These are phyloP conservation scores for Scaptomyza montana DNA, from an alignment of 1,140 invertebrate species.

Conservation along the genomic window DNA sequence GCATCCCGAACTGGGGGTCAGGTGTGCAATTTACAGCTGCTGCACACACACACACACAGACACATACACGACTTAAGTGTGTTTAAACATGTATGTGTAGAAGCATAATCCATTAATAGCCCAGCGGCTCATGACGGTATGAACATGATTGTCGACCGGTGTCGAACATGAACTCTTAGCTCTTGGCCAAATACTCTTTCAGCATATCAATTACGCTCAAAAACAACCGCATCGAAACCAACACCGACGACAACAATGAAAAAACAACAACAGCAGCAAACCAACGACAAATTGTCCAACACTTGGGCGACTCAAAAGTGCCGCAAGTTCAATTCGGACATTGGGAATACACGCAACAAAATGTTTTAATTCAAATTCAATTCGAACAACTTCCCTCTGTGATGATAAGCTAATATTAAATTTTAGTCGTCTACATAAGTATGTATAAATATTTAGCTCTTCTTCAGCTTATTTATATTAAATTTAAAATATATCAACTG, in stretches of 20 bases:
- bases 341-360: slow-evolving; percentile 29
- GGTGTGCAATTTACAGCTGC: slow-evolving; percentile 45
- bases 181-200: slow-evolving; percentile 58
- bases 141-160: slow-evolving; percentile 31
- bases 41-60: background rate
- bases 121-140: slow-evolving; percentile 27
- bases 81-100: background rate
- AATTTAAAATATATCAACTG: no score
- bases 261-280: slow-evolving; percentile 29
- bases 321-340: slow-evolving; percentile 49
- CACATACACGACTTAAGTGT: slow-evolving; percentile 14
- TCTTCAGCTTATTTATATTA: no score
- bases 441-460: no score
- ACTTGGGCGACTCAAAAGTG: slow-evolving; percentile 52
- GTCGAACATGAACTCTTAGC: slow-evolving; percentile 37
- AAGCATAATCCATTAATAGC: slow-evolving; percentile 66
- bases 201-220: slow-evolving; percentile 64
- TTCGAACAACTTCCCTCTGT: background rate
- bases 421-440: background rate
- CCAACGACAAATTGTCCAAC: slow-evolving; percentile 53
- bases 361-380: background rate
- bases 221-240: slow-evolving; percentile 34
- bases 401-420: background rate
- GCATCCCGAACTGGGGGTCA: slow-evolving; percentile 47
- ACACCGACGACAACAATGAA: slow-evolving; percentile 23